Base-by-base conservation (phyloP, 2,888 invertebrate species). In the Synergus itoensis region DNA sequence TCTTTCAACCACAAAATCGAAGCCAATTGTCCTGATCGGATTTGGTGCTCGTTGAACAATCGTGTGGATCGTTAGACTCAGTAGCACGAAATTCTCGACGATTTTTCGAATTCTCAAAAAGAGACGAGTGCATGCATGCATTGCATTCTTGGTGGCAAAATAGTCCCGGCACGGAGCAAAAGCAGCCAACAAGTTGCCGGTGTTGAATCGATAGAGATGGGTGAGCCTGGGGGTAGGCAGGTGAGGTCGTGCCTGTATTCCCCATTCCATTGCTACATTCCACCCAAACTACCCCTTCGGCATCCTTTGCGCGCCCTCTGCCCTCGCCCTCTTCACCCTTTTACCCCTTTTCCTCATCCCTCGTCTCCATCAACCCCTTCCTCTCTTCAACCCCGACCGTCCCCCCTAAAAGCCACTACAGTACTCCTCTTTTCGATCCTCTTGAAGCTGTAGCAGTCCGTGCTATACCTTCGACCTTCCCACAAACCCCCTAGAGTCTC, bases 131-230 rank as follows among this genome's bases (percentile, higher is more conserved):
- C 14, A 45, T 9, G 40, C 40, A 36, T 40, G 36, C n/a, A 65
- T 65, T 65, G 48, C 69, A 73, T 73, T 48, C 69, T 73, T 45
- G 67, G 43, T 67, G 21, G 67, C 9, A 73, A 73, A 73, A 53
- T 73, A 53, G 69, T 60, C 75, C 60, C 40, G 77, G 67, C 45
- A 65, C 67, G 48, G 57, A 79, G 81, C 78, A 81, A 84, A 84
- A 84, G 85, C 84, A 88, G 87, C 91, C 90, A 91, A 92, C 92
- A 91, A 92, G 91, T 92, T 91, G 91, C 88, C 87, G 89, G 89
- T 88, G 88, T 89, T 85, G 89, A 92, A 91, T 92, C 91, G 92
- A 92, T 92, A 89, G 88, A 88, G 88, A 85, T 88, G 86, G 80
- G 84, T 85, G 85, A 87, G 84, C 82, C 87, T 86, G 86, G 87